Evolutionary conservation across 1,140 invertebrate genomes (phyloP).

Genomic region (honey bee (Apis mellifera)): DNA sequence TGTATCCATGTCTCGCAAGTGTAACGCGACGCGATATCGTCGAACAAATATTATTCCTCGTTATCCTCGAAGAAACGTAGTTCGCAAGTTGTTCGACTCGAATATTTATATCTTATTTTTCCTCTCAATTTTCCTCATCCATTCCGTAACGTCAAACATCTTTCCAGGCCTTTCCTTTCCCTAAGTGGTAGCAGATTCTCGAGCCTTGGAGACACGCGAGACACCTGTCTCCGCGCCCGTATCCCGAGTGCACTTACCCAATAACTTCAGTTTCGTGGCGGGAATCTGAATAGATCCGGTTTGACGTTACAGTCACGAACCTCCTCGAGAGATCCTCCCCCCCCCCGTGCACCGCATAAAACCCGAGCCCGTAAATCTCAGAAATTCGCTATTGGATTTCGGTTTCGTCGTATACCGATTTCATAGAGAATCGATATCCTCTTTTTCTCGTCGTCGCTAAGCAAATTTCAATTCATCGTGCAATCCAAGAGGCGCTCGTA

Average conservation of each 20-base stretch:
- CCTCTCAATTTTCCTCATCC: not conserved
- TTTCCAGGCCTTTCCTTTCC: not conserved
- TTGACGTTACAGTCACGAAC: not conserved
- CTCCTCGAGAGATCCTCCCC: not conserved
- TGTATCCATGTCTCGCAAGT: not conserved
- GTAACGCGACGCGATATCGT: not conserved
- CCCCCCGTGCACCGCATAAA: not conserved
- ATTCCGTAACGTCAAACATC: not conserved
- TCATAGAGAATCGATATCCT: not conserved
- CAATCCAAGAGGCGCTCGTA: too few species aligned
- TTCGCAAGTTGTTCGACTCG: not conserved
- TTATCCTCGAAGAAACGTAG: not conserved
- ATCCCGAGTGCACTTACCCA: not conserved
- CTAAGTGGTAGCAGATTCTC: not conserved
- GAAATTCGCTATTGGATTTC: constrained; percentile 40
- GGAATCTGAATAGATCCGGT: constrained; percentile 30
- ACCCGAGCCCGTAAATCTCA: constrained; percentile 43
- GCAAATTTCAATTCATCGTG: too few species aligned
- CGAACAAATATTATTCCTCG: not conserved
- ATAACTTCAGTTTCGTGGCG: constrained; percentile 17
- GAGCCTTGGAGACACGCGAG: not conserved
- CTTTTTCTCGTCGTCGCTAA: too few species aligned
- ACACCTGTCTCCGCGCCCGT: not conserved
- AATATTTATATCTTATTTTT: not conserved
- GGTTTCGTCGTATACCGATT: not conserved